Evolutionary conservation across 2,113 vertebrate genomes (phyloP).

Genomic region (Pseudorasbora parva): DNA sequence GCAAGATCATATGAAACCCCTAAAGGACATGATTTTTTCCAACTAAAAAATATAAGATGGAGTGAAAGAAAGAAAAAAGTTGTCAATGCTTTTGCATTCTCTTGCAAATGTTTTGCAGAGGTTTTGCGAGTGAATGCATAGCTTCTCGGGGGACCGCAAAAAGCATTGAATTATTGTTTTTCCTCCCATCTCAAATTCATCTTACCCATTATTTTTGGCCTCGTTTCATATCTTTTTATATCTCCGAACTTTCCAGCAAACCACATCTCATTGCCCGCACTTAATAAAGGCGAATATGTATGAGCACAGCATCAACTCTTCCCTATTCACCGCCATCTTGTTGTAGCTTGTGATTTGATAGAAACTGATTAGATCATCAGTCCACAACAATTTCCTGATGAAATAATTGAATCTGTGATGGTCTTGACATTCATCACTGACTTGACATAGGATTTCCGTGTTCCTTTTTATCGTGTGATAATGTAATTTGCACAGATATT

Average conservation of each 20-base stretch:
- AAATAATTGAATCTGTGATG: conserved; percentile 26
- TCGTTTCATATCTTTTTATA: conserved; percentile 17
- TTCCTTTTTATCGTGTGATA: conserved; percentile 10
- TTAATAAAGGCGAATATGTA: background rate
- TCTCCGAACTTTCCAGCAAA: background rate
- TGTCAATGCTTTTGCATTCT: no score
- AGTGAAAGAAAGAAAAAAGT: no score
- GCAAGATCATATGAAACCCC: no score
- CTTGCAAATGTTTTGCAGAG: no score
- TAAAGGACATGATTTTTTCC: no score
- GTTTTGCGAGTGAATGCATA: no score
- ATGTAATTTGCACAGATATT: conserved; percentile 20
- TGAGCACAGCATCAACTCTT: background rate
- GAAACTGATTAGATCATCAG: conserved; percentile 16
- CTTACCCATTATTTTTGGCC: background rate
- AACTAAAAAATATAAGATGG: no score
- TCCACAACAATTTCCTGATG: background rate
- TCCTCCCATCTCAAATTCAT: background rate
- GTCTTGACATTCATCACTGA: conserved; percentile 19
- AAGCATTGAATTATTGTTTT: no score
- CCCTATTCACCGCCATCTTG: background rate
- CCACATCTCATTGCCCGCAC: conserved; percentile 1
- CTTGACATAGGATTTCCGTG: conserved; percentile 20
- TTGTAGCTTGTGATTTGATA: conserved; percentile 13
- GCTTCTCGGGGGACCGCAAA: no score